Evolutionary conservation across 2,113 vertebrate species (phyloP), one percentile per base, ranked within the genome.

Genomic region (Propithecus coquereli): DNA sequence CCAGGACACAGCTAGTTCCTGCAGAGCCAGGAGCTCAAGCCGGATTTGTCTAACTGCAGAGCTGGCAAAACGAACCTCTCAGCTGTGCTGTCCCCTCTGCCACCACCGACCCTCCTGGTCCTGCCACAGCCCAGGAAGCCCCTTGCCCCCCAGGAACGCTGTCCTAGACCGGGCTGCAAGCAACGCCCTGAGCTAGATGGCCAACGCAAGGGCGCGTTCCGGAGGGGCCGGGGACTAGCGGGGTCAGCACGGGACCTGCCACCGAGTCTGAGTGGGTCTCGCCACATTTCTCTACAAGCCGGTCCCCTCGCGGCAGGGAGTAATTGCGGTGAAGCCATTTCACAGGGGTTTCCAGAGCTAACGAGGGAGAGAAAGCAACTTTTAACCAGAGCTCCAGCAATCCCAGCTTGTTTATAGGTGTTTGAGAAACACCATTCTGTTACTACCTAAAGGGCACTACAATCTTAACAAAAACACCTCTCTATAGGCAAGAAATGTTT

Each of bases 401-500:
- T 50, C 84, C 34, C 70, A 13, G 90, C 81, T 76, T 43, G 63
- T 65, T 34, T 61, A 80, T 59, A 76, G 71, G 70, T 61, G 73
- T 87, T 95, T 94, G 89, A 50, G 52, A 97, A 94, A 91, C 59
- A 91, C 66, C 66, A 68, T n/a, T 50, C 47, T 65, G 32, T 70
- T 90, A 52, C 85, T 87, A 83, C 94, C 95, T 94, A 82, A 95
- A 76, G 93, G 97, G 93, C 83, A 68, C 82, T 43, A 63, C 47
- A 81, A 86, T 94, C 93, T 97, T 73, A 91, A 81, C 68, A 94
- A 89, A 97, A 94, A 80, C 88, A 96, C 91, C 57, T 85, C 74
- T 94, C 96, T 84, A 71, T 43, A 84, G 88, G 91, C 97, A 97
- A 95, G 97, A 96, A 96, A 97, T 74, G 71, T 57, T 71, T 74